Percentiles rank a stretch among this genome's conserved stretches.
phyloP scores from a whole-genome alignment of 2,113 vertebrate genomes.

The Morone saxatilis region DNA sequence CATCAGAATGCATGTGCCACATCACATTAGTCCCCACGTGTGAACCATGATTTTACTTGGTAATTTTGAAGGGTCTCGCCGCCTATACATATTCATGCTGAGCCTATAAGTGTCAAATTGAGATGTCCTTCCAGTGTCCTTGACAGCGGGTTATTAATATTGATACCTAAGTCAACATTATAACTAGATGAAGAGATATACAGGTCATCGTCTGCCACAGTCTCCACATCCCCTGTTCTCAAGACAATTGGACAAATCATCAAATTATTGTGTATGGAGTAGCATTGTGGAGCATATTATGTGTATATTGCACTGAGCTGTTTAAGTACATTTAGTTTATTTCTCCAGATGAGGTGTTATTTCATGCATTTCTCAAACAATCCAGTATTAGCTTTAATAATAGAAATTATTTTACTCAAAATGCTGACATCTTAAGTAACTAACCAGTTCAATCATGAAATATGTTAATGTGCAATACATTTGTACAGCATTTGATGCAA shows the following conservation, averaged over 20 bases:
- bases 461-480: neutral
- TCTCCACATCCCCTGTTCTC: slow-evolving; percentile 29
- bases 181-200: slow-evolving; percentile 63
- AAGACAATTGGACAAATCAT: slow-evolving; percentile 54
- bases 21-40: slow-evolving; percentile 74
- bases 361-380: slow-evolving; percentile 1
- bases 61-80: slow-evolving; percentile 69
- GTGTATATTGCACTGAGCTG: neutral
- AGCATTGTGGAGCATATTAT: neutral
- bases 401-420: neutral
- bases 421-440: neutral
- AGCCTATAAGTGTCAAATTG: slow-evolving; percentile 77
- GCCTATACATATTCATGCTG: slow-evolving; percentile 79
- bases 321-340: neutral
- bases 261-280: slow-evolving; percentile 12
- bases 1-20: slow-evolving; percentile 74
- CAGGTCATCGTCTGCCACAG: slow-evolving; percentile 61
- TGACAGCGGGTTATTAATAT: slow-evolving; percentile 80
- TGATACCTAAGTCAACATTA: slow-evolving; percentile 70
- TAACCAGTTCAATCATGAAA: slow-evolving; percentile 12
- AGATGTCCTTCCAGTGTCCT: slow-evolving; percentile 79
- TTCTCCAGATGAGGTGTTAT: neutral
- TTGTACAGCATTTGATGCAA: neutral
- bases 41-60: slow-evolving; percentile 79
- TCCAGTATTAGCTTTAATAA: neutral